Evolutionary conservation across 2,797 vertebrate genomes (phyloP).

Genomic region (Selene dorsalis): DNA sequence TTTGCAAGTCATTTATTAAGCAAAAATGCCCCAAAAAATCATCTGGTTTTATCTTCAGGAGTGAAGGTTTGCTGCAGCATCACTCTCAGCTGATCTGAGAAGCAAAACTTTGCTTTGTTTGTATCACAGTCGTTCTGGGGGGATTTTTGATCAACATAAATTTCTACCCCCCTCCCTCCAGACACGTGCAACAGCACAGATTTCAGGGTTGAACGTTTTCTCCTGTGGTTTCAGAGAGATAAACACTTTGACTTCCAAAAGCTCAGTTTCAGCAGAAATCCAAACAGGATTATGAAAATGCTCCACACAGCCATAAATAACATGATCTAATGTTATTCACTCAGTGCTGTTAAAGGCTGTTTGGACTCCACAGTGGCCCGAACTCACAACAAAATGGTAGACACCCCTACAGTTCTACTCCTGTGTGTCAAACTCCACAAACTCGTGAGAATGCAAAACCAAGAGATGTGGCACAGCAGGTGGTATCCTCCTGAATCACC

Average conservation of each 20-base stretch:
- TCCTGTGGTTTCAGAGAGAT: neutral
- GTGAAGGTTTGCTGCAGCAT: neutral
- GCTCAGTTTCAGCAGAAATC: slow-evolving; percentile 2
- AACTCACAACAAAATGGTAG: slow-evolving; percentile 46
- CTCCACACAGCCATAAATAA: neutral
- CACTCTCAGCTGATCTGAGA: neutral
- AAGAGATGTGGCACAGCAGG: slow-evolving; percentile 46
- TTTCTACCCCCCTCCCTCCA: neutral
- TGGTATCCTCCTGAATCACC: slow-evolving; percentile 34
- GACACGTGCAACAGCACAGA: slow-evolving; percentile 14
- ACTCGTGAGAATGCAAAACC: slow-evolving; percentile 31
- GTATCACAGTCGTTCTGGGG: neutral
- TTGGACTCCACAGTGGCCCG: slow-evolving; percentile 17
- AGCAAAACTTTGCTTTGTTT: neutral
- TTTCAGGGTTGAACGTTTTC: slow-evolving; percentile 15
- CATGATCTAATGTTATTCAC: neutral
- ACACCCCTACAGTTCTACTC: neutral
- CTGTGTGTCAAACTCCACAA: slow-evolving; percentile 53
- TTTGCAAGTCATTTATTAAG: neutral
- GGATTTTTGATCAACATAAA: neutral
- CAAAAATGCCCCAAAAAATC: neutral
- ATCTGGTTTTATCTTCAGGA: neutral
- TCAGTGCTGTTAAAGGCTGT: neutral
- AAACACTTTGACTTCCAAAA: slow-evolving; percentile 1
- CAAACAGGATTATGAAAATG: neutral